Evolutionary conservation across 2,113 vertebrate genomes (phyloP).

Genomic region (Tachuris rubrigastra): DNA sequence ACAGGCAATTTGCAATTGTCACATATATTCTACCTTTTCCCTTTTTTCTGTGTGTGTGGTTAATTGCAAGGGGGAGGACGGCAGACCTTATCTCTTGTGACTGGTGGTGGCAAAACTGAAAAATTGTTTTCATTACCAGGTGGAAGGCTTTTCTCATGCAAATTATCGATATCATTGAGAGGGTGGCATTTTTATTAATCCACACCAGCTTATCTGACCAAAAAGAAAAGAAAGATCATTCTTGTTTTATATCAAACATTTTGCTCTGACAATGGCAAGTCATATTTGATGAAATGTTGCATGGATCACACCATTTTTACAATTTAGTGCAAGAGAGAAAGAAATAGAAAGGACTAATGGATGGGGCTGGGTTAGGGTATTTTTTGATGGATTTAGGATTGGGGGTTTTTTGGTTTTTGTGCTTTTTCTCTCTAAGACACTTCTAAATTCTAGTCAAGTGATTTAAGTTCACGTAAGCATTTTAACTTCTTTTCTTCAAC

Average conservation of each 20-base stretch:
- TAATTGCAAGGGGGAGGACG: constrained; percentile 39
- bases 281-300: not conserved
- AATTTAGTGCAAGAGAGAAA: not conserved
- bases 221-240: constrained; percentile 9
- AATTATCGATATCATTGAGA: constrained; percentile 61
- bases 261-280: not conserved
- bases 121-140: constrained; percentile 55
- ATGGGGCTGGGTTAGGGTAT: not conserved
- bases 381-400: not conserved
- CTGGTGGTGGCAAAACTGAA: constrained; percentile 51
- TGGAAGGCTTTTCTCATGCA: constrained; percentile 58
- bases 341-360: not conserved
- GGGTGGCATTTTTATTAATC: constrained; percentile 58
- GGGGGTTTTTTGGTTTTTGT: not conserved
- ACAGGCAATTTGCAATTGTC: constrained; percentile 1
- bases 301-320: not conserved
- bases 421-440: not conserved
- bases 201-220: not conserved
- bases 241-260: constrained; percentile 19
- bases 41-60: not conserved
- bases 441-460: constrained; percentile 20
- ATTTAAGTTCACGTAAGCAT: not conserved
- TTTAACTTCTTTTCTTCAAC: constrained; percentile 33
- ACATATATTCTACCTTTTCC: not conserved
- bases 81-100: constrained; percentile 36